Evolutionary conservation across 1,140 invertebrate species (phyloP).

Genomic region (Atopsyche davidsoni): DNA sequence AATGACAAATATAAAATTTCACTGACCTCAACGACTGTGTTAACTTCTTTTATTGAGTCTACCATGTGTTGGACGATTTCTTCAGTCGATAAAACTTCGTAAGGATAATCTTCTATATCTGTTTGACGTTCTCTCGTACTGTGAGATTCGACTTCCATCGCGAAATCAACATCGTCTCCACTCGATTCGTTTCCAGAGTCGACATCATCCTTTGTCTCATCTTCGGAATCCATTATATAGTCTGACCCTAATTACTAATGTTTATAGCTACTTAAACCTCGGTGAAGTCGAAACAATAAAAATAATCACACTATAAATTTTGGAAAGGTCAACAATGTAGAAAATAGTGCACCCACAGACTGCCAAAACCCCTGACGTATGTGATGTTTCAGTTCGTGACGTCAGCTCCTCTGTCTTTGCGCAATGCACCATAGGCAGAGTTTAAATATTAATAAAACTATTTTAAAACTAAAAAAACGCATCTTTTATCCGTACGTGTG

Average conservation of each 20-base stretch:
- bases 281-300: conserved; percentile 37
- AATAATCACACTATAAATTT: conserved; percentile 48
- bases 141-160: conserved; percentile 82
- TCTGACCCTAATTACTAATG: conserved; percentile 38
- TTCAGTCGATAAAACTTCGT: conserved; percentile 90
- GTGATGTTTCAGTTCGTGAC: conserved; percentile 15
- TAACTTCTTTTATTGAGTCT: conserved; percentile 94
- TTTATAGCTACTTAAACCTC: conserved; percentile 31
- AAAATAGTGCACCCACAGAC: conserved; percentile 49
- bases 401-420: conserved; percentile 15
- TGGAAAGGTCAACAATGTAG: conserved; percentile 52
- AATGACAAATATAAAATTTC: conserved; percentile 13
- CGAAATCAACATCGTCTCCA: conserved; percentile 83
- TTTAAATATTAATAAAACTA: too few relatives aligned
- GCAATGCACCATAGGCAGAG: conserved; percentile 19
- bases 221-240: conserved; percentile 78
- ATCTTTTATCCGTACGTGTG: too few relatives aligned
- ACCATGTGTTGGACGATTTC: conserved; percentile 97
- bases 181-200: conserved; percentile 89
- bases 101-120: conserved; percentile 86
- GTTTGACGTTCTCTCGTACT: conserved; percentile 68
- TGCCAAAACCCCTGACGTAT: conserved; percentile 49
- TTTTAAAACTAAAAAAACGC: too few relatives aligned
- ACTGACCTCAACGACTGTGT: conserved; percentile 75
- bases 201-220: conserved; percentile 80